These are phyloP conservation scores for Muschampia plurimacula DNA, from an alignment of 2,888 invertebrate genomes.

Conservation along the genomic window DNA sequence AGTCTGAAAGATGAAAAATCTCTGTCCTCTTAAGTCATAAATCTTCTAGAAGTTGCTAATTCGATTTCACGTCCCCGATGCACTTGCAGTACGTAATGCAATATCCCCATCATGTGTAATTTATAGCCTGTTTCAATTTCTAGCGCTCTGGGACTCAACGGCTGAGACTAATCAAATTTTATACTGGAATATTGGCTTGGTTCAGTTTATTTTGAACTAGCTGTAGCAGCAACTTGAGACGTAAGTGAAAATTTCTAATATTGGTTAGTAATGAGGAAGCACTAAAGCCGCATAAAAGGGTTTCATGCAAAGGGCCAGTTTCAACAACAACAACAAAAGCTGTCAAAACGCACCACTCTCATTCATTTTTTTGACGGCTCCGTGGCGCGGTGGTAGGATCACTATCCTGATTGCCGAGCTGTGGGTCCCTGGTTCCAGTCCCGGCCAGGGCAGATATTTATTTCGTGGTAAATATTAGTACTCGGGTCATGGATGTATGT, in stretches of 20 bases:
- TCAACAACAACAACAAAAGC: too few relatives aligned
- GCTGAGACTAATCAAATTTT: neutral
- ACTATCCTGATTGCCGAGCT: too few relatives aligned
- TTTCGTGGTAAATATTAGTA: too few relatives aligned
- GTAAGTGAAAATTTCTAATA: neutral
- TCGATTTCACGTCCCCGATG: neutral
- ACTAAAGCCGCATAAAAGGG: too few relatives aligned
- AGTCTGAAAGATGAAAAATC: neutral
- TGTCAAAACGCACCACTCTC: too few relatives aligned
- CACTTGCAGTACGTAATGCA: slow-evolving; percentile 2
- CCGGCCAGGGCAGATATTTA: too few relatives aligned
- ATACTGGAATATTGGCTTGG: neutral
- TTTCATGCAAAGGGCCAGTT: too few relatives aligned
- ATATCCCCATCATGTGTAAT: slow-evolving; percentile 12
- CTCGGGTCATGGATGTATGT: too few relatives aligned
- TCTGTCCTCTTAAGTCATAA: neutral
- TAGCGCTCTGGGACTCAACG: slow-evolving; percentile 2
- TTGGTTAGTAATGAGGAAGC: too few relatives aligned
- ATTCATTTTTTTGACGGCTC: too few relatives aligned
- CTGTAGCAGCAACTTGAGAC: neutral
- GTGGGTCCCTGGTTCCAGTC: too few relatives aligned
- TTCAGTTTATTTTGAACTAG: neutral
- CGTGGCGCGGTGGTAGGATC: too few relatives aligned
- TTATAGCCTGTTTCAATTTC: slow-evolving; percentile 8
- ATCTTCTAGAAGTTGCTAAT: neutral